Evolutionary conservation across 2,888 invertebrate genomes (phyloP).

Genomic region (Zhengitettix transpicula): DNA sequence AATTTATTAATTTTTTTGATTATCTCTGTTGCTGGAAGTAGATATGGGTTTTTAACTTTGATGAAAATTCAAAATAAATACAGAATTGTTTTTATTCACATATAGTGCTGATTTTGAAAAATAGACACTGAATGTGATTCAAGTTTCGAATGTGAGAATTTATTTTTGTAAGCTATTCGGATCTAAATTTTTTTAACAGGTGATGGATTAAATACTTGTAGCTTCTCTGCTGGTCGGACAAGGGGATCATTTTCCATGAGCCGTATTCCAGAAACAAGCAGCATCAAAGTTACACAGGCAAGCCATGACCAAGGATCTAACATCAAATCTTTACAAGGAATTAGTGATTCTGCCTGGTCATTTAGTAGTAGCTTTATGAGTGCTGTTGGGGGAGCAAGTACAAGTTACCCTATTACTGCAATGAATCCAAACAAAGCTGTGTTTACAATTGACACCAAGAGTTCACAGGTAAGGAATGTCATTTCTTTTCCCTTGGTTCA

Average conservation of each 20-base stretch:
- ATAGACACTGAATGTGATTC: no score
- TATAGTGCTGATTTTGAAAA: no score
- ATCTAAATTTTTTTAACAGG: conserved; percentile 15
- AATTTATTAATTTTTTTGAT: no score
- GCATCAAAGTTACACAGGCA: conserved; percentile 11
- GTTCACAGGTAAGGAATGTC: conserved; percentile 33
- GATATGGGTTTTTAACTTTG: no score
- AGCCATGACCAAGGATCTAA: conserved; percentile 4
- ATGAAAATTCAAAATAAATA: no score
- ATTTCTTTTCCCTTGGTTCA: no score
- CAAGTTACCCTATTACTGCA: conserved; percentile 25
- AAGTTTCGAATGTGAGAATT: no score
- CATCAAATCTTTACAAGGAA: conserved; percentile 5
- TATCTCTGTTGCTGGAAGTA: no score
- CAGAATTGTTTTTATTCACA: no score
- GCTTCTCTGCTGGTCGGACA: conserved; percentile 19
- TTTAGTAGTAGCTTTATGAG: conserved; percentile 15
- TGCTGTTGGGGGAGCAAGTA: conserved; percentile 5
- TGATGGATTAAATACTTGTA: conserved; percentile 23
- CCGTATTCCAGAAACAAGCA: conserved; percentile 21
- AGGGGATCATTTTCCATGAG: conserved; percentile 9
- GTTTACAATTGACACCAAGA: conserved; percentile 45
- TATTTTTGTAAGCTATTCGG: not conserved
- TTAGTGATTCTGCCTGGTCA: conserved; percentile 17
- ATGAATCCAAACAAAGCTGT: conserved; percentile 50